Percentiles rank a stretch among this genome's conserved stretches.
These are phyloP conservation scores for Helicoverpa zea DNA, from an alignment of 1,140 invertebrate genomes.

Conservation along the genomic window DNA sequence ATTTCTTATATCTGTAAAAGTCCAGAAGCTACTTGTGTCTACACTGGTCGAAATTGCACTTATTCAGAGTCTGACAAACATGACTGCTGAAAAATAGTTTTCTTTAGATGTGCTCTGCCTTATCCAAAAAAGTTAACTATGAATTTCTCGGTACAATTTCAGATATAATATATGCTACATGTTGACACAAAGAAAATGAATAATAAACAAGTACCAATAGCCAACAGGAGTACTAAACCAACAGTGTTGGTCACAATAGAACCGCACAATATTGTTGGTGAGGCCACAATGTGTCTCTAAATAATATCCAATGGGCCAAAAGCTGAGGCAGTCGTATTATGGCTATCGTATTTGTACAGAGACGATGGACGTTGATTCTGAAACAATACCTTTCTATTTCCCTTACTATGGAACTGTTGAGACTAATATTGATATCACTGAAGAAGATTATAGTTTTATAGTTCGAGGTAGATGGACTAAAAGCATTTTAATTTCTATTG, in stretches of 20 bases:
- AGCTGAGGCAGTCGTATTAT: conserved; percentile 35
- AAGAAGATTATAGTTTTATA: not conserved
- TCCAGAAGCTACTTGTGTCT: no score
- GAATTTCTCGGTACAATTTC: no score
- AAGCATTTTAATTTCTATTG: no score
- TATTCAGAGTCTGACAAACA: no score
- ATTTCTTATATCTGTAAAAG: no score
- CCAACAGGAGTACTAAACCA: conserved; percentile 3
- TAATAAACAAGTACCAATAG: conserved; percentile 5
- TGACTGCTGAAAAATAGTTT: no score
- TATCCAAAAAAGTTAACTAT: no score
- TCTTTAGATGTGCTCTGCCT: no score
- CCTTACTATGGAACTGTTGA: conserved; percentile 22
- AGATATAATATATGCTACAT: no score
- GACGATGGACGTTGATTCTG: conserved; percentile 43
- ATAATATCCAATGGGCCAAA: conserved; percentile 41
- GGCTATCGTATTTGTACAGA: conserved; percentile 46
- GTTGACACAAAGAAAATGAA: not conserved
- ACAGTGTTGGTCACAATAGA: not conserved
- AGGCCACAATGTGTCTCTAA: conserved; percentile 23
- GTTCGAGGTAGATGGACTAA: no score
- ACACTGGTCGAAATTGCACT: no score
- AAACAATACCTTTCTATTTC: conserved; percentile 44
- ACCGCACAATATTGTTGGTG: conserved; percentile 20
- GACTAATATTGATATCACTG: not conserved